Conservation (phyloP, 2,888 invertebrate species). For the Saturnia japonica region DNA sequence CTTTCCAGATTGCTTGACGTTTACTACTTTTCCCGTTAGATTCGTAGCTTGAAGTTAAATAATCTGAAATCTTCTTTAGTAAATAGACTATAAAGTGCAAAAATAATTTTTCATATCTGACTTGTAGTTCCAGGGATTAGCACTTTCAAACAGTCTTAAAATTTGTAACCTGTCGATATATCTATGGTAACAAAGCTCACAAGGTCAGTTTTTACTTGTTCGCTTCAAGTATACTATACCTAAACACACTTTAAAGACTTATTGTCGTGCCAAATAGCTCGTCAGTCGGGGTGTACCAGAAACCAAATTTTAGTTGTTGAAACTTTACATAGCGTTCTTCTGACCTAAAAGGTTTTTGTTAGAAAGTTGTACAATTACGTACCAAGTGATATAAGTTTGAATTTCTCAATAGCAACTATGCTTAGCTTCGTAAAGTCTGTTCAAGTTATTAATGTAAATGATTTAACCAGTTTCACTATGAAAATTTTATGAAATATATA, state of each 20-base stretch:
- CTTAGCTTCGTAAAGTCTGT: not conserved
- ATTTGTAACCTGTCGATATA: no score
- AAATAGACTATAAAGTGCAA: no score
- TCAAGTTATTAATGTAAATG: not conserved
- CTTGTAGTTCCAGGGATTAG: no score
- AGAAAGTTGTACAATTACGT: constrained; percentile 5
- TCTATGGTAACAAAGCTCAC: no score
- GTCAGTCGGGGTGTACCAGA: not conserved
- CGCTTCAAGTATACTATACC: not conserved
- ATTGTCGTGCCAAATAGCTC: no score
- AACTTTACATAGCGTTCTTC: not conserved
- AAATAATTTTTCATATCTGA: no score
- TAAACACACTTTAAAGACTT: not conserved
- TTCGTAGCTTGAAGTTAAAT: no score
- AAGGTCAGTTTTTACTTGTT: not conserved
- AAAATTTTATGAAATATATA: not conserved
- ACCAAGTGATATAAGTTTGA: not conserved
- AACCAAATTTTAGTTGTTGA: not conserved
- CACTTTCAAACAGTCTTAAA: no score
- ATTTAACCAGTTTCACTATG: not conserved
- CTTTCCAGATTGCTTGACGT: no score
- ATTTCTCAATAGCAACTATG: not conserved
- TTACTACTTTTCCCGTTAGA: no score
- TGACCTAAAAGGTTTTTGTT: constrained; percentile 11
- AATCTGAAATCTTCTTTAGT: no score